Percentiles rank a stretch among this genome's conserved stretches.
phyloP scores from a whole-genome alignment of 2,888 invertebrate genomes.

The Achlya flavicornis region DNA sequence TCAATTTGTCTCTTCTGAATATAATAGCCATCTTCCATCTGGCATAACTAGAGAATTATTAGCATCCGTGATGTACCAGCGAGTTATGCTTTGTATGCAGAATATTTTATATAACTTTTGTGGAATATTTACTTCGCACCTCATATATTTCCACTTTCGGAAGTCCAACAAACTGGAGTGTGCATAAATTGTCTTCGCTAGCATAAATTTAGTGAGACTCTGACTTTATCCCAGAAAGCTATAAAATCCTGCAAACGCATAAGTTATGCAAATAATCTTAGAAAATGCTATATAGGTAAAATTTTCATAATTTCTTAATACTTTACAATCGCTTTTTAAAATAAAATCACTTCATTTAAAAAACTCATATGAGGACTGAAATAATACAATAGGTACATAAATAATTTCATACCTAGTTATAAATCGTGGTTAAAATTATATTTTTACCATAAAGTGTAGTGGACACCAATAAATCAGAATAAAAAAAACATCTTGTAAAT shows the following conservation, averaged over 20 bases:
- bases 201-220: neutral
- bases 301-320: neutral
- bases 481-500: constrained; percentile 5
- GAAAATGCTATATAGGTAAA: neutral
- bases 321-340: neutral
- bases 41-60: constrained; percentile 12
- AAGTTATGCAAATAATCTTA: neutral
- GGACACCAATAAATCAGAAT: neutral
- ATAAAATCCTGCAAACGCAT: neutral
- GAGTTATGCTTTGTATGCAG: neutral
- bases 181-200: constrained; percentile 1
- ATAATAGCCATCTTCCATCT: constrained; percentile 11
- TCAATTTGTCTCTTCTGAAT: constrained; percentile 46
- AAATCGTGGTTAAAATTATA: neutral
- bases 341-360: too few species aligned
- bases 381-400: too few species aligned
- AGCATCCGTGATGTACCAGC: neutral
- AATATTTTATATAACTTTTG: neutral
- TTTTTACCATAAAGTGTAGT: neutral
- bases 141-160: neutral
- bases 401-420: neutral
- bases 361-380: too few species aligned
- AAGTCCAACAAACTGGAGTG: neutral
- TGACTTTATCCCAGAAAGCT: neutral
- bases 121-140: constrained; percentile 2